A percentile compares a stretch with the other conserved stretches of the same genome.
Evolutionary conservation across 2,113 vertebrate species (phyloP).

Genomic region (Phrynocephalus versicolor): DNA sequence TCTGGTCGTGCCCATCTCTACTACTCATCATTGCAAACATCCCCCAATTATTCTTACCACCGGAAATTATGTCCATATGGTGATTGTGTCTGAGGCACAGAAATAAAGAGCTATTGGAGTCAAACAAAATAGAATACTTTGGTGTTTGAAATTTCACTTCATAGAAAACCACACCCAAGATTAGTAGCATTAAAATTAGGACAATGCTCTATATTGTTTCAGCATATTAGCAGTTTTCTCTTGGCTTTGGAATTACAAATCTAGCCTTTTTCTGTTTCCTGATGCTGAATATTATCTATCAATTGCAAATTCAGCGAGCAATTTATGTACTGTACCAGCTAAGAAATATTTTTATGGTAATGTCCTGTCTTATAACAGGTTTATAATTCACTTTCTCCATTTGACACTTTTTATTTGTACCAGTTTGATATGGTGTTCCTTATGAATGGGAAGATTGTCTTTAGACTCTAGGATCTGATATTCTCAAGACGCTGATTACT

Average conservation of each 20-base stretch:
- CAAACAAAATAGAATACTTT: too few relatives aligned
- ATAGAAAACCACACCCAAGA: too few relatives aligned
- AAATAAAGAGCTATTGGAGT: too few relatives aligned
- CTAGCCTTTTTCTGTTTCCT: constrained; percentile 24
- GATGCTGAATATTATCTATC: constrained; percentile 36
- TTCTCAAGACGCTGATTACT: not conserved
- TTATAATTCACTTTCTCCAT: constrained; percentile 16
- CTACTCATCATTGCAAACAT: too few relatives aligned
- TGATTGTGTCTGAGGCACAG: too few relatives aligned
- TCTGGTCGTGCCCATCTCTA: too few relatives aligned
- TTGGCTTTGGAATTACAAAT: constrained; percentile 26
- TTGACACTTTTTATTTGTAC: constrained; percentile 15
- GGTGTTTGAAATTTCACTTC: too few relatives aligned
- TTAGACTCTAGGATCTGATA: not conserved
- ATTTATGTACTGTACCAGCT: not conserved
- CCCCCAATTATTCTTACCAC: too few relatives aligned
- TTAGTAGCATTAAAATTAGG: not conserved
- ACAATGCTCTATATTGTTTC: not conserved
- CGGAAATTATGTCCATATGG: too few relatives aligned
- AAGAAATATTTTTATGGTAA: not conserved
- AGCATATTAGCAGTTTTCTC: not conserved
- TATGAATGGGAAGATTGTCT: not conserved
- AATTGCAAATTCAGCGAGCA: constrained; percentile 10
- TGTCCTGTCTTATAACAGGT: not conserved
- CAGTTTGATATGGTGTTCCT: not conserved